Evolutionary conservation across 2,797 vertebrate genomes (phyloP), one percentile per base, ranked within the genome.

Genomic region (Numenius phaeopus): DNA sequence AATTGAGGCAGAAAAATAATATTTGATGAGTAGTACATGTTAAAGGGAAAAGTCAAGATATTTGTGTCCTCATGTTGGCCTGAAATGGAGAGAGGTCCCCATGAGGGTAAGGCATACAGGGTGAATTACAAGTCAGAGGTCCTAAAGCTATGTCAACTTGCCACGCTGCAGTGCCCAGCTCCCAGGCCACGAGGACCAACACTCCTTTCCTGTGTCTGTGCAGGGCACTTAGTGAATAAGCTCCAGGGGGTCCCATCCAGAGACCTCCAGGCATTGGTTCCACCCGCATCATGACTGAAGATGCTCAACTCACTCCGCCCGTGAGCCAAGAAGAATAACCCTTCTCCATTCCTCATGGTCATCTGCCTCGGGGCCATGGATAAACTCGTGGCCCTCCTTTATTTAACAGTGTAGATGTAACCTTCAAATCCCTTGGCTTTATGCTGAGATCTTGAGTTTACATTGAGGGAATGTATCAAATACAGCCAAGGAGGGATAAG

Each of bases 401-500:
- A 70, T 70, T 84, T 40, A 89, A n/a, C 13, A 76, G 61, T 0
- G 0, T 3, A 81, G 58, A 82, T 0, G 0, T 10, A 93, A 66
- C 42, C 44, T 75, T 65, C 44, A 80, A 85, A 91, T 91, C 64
- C 52, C 67, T 85, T 91, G 76, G 91, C 82, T 91, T 94, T 75
- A 78, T 26, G 21, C 14, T 64, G 50, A 21, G 52, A 79, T 73
- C 55, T 87, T 79, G 86, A 87, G 70, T 94, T 87, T 93, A 92
- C 73, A 47, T 46, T 67, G 44, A 83, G 59, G 64, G 90, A 97
- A 94, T 94, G 82, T 47, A 65, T 58, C 58, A 83, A 92, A 67
- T 18, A 67, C 27, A 94, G 89, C 82, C 90, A 97, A 92, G 54
- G 50, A 95, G n/a, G 87, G 81, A 54, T 85, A 95, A 95, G 78